Conservation (phyloP, 2,888 invertebrate species). For the Noctua pronuba region DNA sequence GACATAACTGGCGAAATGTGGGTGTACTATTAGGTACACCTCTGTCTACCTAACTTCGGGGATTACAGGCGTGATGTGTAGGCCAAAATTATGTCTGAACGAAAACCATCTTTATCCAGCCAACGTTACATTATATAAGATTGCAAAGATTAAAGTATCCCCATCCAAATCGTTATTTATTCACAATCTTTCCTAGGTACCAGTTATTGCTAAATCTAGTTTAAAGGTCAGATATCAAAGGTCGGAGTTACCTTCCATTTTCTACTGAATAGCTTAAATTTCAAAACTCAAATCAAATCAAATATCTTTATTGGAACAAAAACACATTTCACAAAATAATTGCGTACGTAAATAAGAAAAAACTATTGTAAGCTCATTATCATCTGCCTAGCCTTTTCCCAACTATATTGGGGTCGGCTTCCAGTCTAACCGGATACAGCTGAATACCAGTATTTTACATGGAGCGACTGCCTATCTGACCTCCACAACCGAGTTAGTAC, state of each 20-base stretch:
- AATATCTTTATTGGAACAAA: too few species aligned
- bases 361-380: too few species aligned
- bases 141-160: constrained; percentile 2
- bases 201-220: constrained; percentile 31
- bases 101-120: neutral
- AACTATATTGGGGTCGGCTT: too few species aligned
- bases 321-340: too few species aligned
- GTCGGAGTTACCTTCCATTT: constrained; percentile 27
- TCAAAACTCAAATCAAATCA: too few species aligned
- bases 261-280: constrained; percentile 54
- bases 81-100: neutral
- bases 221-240: constrained; percentile 31
- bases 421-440: too few species aligned
- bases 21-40: neutral
- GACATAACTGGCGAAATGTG: neutral
- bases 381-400: too few species aligned
- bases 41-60: neutral
- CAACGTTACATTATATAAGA: constrained; percentile 3
- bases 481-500: too few species aligned
- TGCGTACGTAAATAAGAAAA: too few species aligned
- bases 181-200: constrained; percentile 16
- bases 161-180: constrained; percentile 24
- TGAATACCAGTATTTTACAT: too few species aligned
- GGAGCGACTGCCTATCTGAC: too few species aligned
- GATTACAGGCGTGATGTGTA: neutral